Evolutionary conservation across 2,113 vertebrate genomes (phyloP).

Genomic region (Columba janthina): DNA sequence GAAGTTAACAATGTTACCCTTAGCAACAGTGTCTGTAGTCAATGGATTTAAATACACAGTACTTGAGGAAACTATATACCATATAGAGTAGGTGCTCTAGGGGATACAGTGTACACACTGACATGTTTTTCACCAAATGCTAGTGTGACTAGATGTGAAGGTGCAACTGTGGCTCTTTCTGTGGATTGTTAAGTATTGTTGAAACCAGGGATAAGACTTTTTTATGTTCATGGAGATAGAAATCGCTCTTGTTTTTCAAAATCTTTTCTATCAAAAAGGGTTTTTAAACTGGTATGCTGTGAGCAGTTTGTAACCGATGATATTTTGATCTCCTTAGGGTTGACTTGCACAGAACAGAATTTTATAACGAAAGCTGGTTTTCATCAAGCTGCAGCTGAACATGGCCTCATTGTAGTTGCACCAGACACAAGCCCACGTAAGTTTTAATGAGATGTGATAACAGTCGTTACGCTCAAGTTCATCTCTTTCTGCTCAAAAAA

Average conservation of each 20-base stretch:
- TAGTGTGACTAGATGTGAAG: neutral
- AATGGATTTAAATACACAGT: neutral
- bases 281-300: neutral
- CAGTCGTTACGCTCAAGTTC: neutral
- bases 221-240: neutral
- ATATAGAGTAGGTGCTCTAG: accelerated
- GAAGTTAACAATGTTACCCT: neutral
- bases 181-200: neutral
- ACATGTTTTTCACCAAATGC: neutral
- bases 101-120: accelerated
- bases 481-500: neutral
- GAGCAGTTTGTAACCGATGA: neutral
- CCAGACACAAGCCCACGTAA: slow-evolving; percentile 96
- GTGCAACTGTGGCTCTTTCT: neutral
- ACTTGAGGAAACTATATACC: neutral
- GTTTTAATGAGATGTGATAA: neutral
- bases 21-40: neutral
- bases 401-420: slow-evolving; percentile 86
- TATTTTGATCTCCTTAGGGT: slow-evolving; percentile 75
- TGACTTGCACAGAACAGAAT: slow-evolving; percentile 96
- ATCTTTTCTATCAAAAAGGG: neutral
- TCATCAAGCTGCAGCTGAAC: slow-evolving; percentile 87
- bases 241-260: neutral
- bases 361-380: slow-evolving; percentile 92
- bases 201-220: neutral